Conservation (phyloP, 2,113 vertebrate genomes). For the Syngnathus scovelli region DNA sequence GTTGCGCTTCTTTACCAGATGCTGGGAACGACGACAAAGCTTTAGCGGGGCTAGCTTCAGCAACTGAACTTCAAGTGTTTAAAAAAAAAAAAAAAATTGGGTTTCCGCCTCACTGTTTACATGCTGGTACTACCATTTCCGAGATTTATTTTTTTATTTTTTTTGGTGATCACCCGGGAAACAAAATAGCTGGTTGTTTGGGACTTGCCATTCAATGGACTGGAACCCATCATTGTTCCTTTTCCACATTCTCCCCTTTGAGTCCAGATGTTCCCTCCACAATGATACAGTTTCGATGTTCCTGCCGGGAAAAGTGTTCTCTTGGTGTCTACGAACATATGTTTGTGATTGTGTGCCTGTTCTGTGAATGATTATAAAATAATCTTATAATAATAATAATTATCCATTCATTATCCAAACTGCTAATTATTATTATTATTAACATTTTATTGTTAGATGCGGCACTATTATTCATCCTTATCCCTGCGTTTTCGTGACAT, state of each 20-base stretch:
- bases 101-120: constrained; percentile 54
- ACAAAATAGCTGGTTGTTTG: constrained; percentile 8
- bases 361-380: constrained; percentile 25
- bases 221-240: constrained; percentile 48
- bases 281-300: constrained; percentile 48
- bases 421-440: constrained; percentile 23
- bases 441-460: constrained; percentile 39
- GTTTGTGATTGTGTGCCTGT: constrained; percentile 16
- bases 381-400: constrained; percentile 6
- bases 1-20: background rate
- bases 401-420: too few relatives aligned
- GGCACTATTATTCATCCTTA: constrained; percentile 30
- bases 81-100: background rate
- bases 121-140: constrained; percentile 58
- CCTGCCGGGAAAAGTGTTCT: constrained; percentile 57
- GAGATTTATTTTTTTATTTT: constrained; percentile 19
- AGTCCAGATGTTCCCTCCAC: constrained; percentile 70
- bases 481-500: background rate
- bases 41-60: background rate
- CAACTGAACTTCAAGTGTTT: background rate
- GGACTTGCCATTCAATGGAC: constrained; percentile 5
- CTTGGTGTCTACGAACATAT: constrained; percentile 32
- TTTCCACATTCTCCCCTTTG: constrained; percentile 56
- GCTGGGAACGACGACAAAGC: background rate
- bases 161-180: constrained; percentile 14